Percentiles rank a stretch among this genome's conserved stretches.
Evolutionary conservation across 2,888 invertebrate species (phyloP).

Genomic region (Eledone cirrhosa): DNA sequence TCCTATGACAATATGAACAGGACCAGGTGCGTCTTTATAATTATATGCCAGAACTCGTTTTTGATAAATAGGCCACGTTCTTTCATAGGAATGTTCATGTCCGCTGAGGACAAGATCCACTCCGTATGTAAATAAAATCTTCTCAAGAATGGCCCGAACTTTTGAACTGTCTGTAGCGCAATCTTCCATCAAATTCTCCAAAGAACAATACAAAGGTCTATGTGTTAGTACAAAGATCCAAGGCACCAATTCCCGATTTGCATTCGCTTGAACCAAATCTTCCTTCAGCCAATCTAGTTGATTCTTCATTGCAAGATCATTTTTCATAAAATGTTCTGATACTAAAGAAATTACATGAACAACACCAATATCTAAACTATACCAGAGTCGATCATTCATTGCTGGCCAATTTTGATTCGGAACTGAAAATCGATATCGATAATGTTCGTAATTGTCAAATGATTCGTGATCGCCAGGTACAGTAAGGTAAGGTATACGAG

Average conservation of each 20-base stretch:
- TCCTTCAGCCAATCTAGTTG: constrained; percentile 54
- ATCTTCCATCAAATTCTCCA: constrained; percentile 54
- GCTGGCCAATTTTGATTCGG: constrained; percentile 59
- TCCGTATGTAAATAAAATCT: constrained; percentile 54
- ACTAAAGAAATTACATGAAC: constrained; percentile 57
- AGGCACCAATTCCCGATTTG: constrained; percentile 46
- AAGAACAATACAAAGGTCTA: constrained; percentile 65
- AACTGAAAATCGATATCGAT: constrained; percentile 57
- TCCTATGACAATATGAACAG: constrained; percentile 56
- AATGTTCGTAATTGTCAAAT: constrained; percentile 46
- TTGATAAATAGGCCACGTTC: constrained; percentile 58
- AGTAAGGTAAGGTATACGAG: constrained; percentile 61
- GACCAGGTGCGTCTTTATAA: constrained; percentile 53
- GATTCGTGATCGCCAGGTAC: constrained; percentile 58
- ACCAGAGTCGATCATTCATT: constrained; percentile 60
- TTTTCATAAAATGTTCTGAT: constrained; percentile 57
- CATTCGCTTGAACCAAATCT: constrained; percentile 53
- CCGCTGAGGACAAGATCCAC: constrained; percentile 59
- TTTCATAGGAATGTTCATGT: constrained; percentile 59
- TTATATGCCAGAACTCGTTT: constrained; percentile 47
- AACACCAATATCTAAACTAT: constrained; percentile 60
- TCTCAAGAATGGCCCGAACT: constrained; percentile 49
- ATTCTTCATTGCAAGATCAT: constrained; percentile 73
- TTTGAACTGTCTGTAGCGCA: constrained; percentile 44
- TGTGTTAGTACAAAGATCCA: constrained; percentile 66